phyloP scores from a whole-genome alignment of 1,140 invertebrate genomes.

The Ceratosolen fusciceps region DNA sequence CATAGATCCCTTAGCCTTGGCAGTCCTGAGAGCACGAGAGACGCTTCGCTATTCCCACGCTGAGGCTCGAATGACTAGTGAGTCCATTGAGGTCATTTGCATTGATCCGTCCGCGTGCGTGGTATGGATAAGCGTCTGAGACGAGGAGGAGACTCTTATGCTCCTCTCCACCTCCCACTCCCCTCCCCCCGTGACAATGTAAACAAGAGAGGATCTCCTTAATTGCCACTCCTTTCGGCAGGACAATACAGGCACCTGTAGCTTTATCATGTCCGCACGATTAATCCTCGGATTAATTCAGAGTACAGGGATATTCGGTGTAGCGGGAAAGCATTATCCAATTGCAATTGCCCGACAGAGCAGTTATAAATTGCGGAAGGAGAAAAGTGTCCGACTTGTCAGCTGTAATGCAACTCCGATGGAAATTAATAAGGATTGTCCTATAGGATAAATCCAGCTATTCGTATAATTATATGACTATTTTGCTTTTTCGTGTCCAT shows the following conservation, averaged over 20 bases:
- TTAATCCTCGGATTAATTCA: not conserved
- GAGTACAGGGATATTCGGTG: not conserved
- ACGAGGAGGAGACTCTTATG: no score
- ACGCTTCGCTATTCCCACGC: not conserved
- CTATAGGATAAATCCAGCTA: not conserved
- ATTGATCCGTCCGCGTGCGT: not conserved
- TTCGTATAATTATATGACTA: not conserved
- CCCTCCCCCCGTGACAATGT: not conserved
- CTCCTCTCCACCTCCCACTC: no score
- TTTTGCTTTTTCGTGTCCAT: no score
- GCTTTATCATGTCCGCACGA: not conserved
- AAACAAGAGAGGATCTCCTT: not conserved
- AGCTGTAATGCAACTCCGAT: not conserved
- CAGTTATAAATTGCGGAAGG: not conserved
- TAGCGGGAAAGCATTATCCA: not conserved
- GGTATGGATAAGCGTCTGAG: no score
- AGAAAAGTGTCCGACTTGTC: not conserved
- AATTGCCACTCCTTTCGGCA: not conserved
- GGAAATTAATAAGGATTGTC: not conserved
- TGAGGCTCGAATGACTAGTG: not conserved
- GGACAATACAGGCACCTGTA: slow-evolving; percentile 2
- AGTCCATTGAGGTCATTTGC: not conserved
- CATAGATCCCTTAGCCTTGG: not conserved
- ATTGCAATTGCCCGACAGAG: not conserved
- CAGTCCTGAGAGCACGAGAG: not conserved